Evolutionary conservation across 2,113 vertebrate genomes (phyloP).

Genomic region (Prietella phreatophila): DNA sequence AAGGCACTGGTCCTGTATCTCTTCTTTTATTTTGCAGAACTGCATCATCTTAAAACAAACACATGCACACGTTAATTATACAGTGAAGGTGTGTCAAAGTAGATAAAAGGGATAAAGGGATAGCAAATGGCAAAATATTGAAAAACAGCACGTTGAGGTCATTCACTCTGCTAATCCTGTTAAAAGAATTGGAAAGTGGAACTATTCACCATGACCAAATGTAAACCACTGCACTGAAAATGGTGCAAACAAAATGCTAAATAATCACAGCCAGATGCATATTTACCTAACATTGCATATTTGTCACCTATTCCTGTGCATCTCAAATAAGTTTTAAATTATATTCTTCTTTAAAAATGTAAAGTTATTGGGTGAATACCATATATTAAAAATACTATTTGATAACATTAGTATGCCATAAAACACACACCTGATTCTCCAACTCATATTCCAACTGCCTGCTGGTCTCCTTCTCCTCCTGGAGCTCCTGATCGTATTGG

Average conservation of each 20-base stretch:
- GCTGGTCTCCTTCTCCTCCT: background rate
- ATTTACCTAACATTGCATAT: background rate
- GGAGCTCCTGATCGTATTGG: background rate
- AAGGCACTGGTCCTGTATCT: background rate
- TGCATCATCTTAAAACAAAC: background rate
- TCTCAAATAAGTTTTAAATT: background rate
- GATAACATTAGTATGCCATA: too few relatives aligned
- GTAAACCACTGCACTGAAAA: background rate
- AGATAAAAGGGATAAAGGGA: background rate
- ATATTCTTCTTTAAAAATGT: background rate
- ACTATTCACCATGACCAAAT: background rate
- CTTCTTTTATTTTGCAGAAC: background rate
- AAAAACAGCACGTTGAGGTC: too few relatives aligned
- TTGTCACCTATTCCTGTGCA: background rate
- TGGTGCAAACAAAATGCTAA: background rate
- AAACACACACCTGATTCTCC: slow-evolving; percentile 2
- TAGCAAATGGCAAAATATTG: background rate
- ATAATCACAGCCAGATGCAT: background rate
- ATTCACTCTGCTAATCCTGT: too few relatives aligned
- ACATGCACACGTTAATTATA: background rate
- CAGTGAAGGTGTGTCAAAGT: background rate
- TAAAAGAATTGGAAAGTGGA: background rate
- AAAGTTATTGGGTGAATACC: background rate
- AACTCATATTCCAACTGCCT: background rate
- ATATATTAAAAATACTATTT: background rate